phyloP scores from a whole-genome alignment of 2,797 vertebrate genomes.

The Parotocinclus haroldoi region DNA sequence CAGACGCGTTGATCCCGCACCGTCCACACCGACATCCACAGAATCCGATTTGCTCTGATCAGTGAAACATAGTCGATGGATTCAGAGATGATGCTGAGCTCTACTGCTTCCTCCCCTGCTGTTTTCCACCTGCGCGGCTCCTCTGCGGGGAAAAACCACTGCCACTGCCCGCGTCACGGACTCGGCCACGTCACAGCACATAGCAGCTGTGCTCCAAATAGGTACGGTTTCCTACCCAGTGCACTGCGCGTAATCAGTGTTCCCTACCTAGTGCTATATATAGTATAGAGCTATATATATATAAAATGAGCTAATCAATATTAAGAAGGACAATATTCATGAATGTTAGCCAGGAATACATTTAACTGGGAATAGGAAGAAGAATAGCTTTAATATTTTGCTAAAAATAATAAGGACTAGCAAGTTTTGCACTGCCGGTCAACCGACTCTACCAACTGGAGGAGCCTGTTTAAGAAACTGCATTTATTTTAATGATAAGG shows the following conservation, averaged over 20 bases:
- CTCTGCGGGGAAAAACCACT: slow-evolving; percentile 26
- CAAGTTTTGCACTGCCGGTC: too few species aligned
- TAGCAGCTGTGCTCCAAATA: not conserved
- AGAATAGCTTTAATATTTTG: too few species aligned
- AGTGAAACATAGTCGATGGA: not conserved
- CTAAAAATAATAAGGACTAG: too few species aligned
- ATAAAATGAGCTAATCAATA: too few species aligned
- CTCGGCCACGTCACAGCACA: not conserved
- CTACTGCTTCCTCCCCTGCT: not conserved
- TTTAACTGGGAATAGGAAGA: too few species aligned
- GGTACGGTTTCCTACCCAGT: not conserved
- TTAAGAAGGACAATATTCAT: too few species aligned
- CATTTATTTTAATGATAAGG: too few species aligned
- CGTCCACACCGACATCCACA: not conserved
- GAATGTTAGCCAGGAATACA: too few species aligned
- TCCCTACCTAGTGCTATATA: too few species aligned
- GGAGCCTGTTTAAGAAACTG: too few species aligned
- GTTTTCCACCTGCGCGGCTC: slow-evolving; percentile 15
- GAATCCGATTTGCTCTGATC: not conserved
- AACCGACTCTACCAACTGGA: too few species aligned
- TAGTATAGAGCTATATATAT: too few species aligned
- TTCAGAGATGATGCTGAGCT: slow-evolving; percentile 14
- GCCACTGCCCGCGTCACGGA: slow-evolving; percentile 10
- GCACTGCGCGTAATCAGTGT: not conserved
- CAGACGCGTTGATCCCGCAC: not conserved